Evolutionary conservation across 2,113 vertebrate species (phyloP), one percentile per base, ranked within the genome.

Genomic region (Chionis minor): DNA sequence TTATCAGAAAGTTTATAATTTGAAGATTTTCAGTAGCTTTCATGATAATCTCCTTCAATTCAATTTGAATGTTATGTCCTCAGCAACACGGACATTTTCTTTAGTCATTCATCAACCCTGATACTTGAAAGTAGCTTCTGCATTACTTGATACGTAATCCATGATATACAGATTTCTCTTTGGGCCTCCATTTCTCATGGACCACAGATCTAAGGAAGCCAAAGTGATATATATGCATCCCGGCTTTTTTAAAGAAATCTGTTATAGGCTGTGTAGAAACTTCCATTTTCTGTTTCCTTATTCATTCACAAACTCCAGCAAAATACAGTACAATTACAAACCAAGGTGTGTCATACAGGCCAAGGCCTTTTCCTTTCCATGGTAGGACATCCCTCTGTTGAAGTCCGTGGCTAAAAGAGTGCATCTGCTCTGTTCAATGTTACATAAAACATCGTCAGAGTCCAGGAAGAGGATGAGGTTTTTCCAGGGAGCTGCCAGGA

Each of bases 1-100:
- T 75, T 63, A 81, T 78, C 38, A 44, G 21, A 74, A 92, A 78
- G 19, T 70, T 86, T 91, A 70, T 81, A 88, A 78, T 92, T 86
- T 55, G 20, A 92, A 82, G 16, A 33, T 94, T 92, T 96, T 54
- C 70, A 61, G 11, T 33, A 61, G 19, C 23, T 94, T 92, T 90
- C 89, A 72, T 52, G 6, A 47, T 47, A 79, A 63, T 47, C 27
- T 75, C n/a, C 24, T 84, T 82, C 35, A 75, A 9, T 56, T 40
- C 32, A 73, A 73, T 70, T 19, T 27, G 75, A 69, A 73, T 52
- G 75, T 56, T 80, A 73, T 17, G 40, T 56, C 14, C 30, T 65
- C 38, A 82, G 24, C 13, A 82, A 78, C 3, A 28, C 0, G 2
- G 33, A 49, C 35, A 42, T 62, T 69, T 90, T 77, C 47, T 63